phyloP scores from a whole-genome alignment of 2,888 invertebrate species.

The Volucella inanis region DNA sequence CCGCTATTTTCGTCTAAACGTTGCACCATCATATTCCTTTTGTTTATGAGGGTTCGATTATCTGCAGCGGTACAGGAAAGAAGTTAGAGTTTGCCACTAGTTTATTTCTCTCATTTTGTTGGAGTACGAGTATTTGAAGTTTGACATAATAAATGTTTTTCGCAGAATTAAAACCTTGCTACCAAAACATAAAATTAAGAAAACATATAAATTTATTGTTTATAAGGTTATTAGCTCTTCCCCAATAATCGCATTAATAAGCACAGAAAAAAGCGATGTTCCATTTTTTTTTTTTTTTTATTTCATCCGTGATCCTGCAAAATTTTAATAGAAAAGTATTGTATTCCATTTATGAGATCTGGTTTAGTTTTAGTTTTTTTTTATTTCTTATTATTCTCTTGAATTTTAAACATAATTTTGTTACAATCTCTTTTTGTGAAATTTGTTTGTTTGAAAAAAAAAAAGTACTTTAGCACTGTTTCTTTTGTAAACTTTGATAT shows the following conservation, averaged over 20 bases:
- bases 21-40: too few species aligned
- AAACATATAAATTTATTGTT: neutral
- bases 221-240: neutral
- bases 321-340: neutral
- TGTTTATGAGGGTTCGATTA: too few species aligned
- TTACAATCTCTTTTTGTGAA: neutral
- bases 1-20: too few species aligned
- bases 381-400: neutral
- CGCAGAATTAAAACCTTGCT: neutral
- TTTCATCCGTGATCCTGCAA: slow-evolving; percentile 33
- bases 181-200: neutral
- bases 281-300: slow-evolving; percentile 11
- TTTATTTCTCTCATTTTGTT: too few species aligned
- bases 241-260: neutral
- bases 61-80: too few species aligned
- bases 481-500: slow-evolving; percentile 7
- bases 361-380: slow-evolving; percentile 53
- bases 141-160: too few species aligned
- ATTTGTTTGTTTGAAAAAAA: slow-evolving; percentile 28
- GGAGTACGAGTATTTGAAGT: too few species aligned
- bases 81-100: too few species aligned
- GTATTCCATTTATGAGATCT: slow-evolving; percentile 51
- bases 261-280: neutral
- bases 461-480: slow-evolving; percentile 4
- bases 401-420: slow-evolving; percentile 19